phyloP scores from a whole-genome alignment of 2,888 invertebrate species.

The Melangyna quadrimaculata region DNA sequence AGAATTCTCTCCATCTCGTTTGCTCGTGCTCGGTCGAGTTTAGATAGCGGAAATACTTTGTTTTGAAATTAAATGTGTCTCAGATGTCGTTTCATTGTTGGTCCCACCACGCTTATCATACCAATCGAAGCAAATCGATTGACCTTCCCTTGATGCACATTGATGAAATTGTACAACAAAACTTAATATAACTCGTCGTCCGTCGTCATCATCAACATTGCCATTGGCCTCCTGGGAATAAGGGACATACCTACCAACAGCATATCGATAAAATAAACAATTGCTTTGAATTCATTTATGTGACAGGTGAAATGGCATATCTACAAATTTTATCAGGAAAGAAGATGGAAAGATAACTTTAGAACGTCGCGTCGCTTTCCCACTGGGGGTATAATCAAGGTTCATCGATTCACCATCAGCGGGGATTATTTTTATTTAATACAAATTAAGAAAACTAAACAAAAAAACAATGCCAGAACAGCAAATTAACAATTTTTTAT shows the following conservation, averaged over 20 bases:
- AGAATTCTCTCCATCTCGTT: neutral
- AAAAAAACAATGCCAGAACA: too few species aligned
- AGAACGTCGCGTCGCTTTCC: too few species aligned
- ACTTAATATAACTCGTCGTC: neutral
- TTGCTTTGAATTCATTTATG: conserved; percentile 49
- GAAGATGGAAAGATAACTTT: too few species aligned
- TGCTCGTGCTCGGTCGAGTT: neutral
- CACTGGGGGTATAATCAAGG: too few species aligned
- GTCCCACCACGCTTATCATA: conserved; percentile 52
- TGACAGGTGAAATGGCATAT: conserved; percentile 23
- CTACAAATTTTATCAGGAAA: neutral
- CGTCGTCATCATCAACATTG: conserved; percentile 11
- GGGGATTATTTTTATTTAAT: too few species aligned
- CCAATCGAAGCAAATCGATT: conserved; percentile 60
- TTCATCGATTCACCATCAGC: too few species aligned
- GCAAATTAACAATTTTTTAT: neutral
- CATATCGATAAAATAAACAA: neutral
- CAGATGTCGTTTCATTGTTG: conserved; percentile 52
- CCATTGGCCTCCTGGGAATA: conserved; percentile 19
- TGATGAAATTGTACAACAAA: neutral
- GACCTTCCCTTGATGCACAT: conserved; percentile 59
- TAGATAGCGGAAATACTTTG: conserved; percentile 27
- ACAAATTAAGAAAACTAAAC: too few species aligned
- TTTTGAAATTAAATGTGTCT: conserved; percentile 64
- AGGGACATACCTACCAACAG: neutral